These are phyloP conservation scores for Cephonodes hylas DNA, from an alignment of 2,888 invertebrate genomes.

Conservation along the genomic window DNA sequence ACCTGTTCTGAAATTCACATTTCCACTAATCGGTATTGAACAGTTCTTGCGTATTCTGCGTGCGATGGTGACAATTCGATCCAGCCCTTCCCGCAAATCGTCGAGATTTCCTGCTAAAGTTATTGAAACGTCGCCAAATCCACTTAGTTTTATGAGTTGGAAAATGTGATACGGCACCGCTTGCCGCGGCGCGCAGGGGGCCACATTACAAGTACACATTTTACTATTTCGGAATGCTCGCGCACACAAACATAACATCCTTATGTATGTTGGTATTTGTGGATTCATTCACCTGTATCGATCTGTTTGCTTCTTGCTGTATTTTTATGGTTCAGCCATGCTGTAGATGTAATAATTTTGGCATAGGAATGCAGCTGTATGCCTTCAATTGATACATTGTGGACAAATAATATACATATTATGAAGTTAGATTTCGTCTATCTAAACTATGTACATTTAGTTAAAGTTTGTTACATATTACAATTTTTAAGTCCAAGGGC, in stretches of 20 bases:
- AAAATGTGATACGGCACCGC: slow-evolving; percentile 59
- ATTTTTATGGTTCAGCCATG: too few relatives aligned
- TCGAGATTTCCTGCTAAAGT: slow-evolving; percentile 46
- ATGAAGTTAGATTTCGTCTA: too few relatives aligned
- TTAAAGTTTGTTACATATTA: too few relatives aligned
- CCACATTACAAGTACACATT: not conserved
- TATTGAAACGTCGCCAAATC: slow-evolving; percentile 75
- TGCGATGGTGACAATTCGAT: not conserved
- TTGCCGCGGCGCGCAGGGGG: slow-evolving; percentile 26
- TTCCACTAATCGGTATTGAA: not conserved
- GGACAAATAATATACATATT: too few relatives aligned
- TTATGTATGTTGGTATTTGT: not conserved
- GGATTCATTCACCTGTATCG: not conserved
- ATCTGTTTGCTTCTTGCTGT: not conserved
- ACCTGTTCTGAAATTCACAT: not conserved
- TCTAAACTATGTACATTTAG: too few relatives aligned
- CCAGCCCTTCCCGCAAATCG: slow-evolving; percentile 32
- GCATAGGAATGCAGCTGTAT: too few relatives aligned
- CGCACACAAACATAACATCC: not conserved
- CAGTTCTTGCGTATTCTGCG: not conserved
- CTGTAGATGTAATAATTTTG: too few relatives aligned
- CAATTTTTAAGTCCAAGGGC: too few relatives aligned
- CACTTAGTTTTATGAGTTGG: slow-evolving; percentile 75
- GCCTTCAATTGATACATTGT: too few relatives aligned
- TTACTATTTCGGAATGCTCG: not conserved